Conservation (phyloP, 2,797 vertebrate genomes). For the Microcaecilia unicolor region DNA sequence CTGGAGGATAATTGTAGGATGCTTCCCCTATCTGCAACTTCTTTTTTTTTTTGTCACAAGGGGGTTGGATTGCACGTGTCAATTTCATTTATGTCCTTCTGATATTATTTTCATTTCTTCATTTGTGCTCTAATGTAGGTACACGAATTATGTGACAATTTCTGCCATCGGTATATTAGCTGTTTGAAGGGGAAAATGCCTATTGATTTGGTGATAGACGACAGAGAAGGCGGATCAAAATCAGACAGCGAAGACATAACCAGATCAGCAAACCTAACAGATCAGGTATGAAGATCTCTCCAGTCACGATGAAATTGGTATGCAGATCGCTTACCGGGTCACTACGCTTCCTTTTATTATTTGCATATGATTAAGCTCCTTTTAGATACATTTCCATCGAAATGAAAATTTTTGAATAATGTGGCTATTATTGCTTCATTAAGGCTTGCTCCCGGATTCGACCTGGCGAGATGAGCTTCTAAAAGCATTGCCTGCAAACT, state of each 20-base stretch:
- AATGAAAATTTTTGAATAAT: slow-evolving; percentile 93
- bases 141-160: slow-evolving; percentile 98
- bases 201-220: slow-evolving; percentile 98
- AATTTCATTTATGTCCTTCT: slow-evolving; percentile 54
- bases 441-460: slow-evolving; percentile 84
- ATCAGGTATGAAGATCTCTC: slow-evolving; percentile 77
- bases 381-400: slow-evolving; percentile 88
- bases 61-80: slow-evolving; percentile 61
- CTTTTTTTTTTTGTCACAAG: slow-evolving; percentile 58
- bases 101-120: slow-evolving; percentile 46
- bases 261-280: slow-evolving; percentile 88
- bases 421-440: slow-evolving; percentile 96
- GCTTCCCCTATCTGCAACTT: slow-evolving; percentile 60
- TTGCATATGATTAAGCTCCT: slow-evolving; percentile 93
- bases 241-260: slow-evolving; percentile 98
- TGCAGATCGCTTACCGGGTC: slow-evolving; percentile 78
- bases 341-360: slow-evolving; percentile 80
- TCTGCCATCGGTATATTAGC: slow-evolving; percentile 99
- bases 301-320: slow-evolving; percentile 49
- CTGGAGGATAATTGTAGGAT: slow-evolving; percentile 55
- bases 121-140: slow-evolving; percentile 62
- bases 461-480: slow-evolving; percentile 89
- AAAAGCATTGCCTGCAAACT: slow-evolving; percentile 82
- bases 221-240: slow-evolving; percentile 95
- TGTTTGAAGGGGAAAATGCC: slow-evolving; percentile 99